Evolutionary conservation across 2,888 invertebrate genomes (phyloP).

Genomic region (Fragum fragum): DNA sequence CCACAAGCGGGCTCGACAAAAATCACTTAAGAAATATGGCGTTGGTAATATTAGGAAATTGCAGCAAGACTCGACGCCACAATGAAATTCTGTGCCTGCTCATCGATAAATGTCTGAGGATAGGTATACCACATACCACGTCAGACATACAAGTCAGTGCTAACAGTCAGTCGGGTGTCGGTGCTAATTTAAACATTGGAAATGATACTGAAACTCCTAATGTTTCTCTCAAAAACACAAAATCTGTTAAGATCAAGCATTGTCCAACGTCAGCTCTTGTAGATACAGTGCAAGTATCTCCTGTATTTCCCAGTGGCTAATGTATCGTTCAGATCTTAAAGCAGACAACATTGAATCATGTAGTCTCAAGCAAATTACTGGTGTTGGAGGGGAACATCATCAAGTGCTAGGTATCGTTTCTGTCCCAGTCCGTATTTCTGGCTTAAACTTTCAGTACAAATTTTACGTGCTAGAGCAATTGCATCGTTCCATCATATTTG

Average conservation of each 20-base stretch:
- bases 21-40: background rate
- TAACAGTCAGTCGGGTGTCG: no score
- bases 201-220: background rate
- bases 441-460: conserved; percentile 13
- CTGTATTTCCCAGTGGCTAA: no score
- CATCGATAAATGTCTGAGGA: background rate
- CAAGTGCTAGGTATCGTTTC: conserved; percentile 25
- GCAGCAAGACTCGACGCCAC: background rate
- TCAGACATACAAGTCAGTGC: no score
- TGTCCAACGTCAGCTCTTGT: conserved; percentile 17
- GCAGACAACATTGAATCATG: background rate
- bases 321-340: conserved; percentile 18
- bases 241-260: conserved; percentile 1
- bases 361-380: conserved; percentile 2
- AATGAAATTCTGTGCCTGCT: background rate
- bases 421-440: conserved; percentile 23
- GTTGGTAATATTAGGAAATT: no score
- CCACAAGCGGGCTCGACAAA: no score
- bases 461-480: background rate
- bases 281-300: no score
- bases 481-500: no score
- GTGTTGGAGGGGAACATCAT: no score
- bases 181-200: background rate
- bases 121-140: no score
- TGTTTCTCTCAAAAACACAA: conserved; percentile 24